Evolutionary conservation across 2,888 invertebrate species (phyloP).

Genomic region (Linnaemya tessellans): DNA sequence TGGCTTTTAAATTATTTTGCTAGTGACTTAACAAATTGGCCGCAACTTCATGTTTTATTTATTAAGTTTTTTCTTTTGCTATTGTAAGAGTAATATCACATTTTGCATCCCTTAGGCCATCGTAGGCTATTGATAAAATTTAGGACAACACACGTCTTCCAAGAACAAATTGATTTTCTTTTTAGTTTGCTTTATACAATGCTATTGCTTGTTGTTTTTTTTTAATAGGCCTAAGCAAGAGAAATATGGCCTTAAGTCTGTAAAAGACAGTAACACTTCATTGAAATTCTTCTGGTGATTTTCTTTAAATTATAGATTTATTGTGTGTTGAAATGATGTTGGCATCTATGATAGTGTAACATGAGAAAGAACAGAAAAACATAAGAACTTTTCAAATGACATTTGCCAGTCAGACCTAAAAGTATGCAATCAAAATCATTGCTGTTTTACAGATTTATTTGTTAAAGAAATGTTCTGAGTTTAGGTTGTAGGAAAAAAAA

Average conservation of each 20-base stretch:
- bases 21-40: constrained; percentile 10
- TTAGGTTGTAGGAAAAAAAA: background rate
- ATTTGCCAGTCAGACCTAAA: background rate
- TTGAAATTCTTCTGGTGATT: constrained; percentile 54
- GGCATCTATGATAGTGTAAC: constrained; percentile 14
- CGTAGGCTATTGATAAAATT: constrained; percentile 14
- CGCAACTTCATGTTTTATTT: constrained; percentile 5
- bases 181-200: constrained; percentile 7
- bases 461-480: background rate
- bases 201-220: background rate
- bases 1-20: background rate
- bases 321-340: constrained; percentile 57
- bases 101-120: background rate
- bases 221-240: background rate
- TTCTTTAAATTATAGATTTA: constrained; percentile 52
- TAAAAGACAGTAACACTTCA: constrained; percentile 21
- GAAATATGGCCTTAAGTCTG: constrained; percentile 23
- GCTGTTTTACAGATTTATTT: background rate
- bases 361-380: background rate
- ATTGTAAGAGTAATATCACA: background rate
- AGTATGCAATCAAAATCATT: constrained; percentile 1
- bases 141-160: constrained; percentile 29
- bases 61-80: background rate
- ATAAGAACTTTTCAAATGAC: background rate
- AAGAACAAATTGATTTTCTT: constrained; percentile 22